Conservation (phyloP, 2,797 vertebrate genomes). For the Distichodus sexfasciatus region DNA sequence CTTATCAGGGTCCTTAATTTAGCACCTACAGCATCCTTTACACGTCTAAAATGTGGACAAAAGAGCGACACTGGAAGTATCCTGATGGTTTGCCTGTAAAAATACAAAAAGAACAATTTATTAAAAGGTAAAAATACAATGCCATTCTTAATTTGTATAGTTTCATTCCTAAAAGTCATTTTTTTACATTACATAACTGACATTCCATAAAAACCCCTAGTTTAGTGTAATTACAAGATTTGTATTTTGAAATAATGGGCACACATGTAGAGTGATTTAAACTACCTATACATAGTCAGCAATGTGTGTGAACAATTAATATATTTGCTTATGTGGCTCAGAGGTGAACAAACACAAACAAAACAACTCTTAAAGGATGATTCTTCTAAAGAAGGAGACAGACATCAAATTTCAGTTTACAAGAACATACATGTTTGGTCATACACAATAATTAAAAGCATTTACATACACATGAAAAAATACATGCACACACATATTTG, state of each 20-base stretch:
- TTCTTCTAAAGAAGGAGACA: not conserved
- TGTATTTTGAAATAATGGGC: not conserved
- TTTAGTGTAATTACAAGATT: too few relatives aligned
- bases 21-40: constrained; percentile 21
- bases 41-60: constrained; percentile 2
- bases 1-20: constrained; percentile 14
- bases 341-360: too few relatives aligned
- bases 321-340: not conserved
- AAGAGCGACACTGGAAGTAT: not conserved
- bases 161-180: too few relatives aligned
- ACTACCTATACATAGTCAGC: not conserved
- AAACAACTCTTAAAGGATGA: not conserved
- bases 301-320: not conserved
- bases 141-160: too few relatives aligned
- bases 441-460: too few relatives aligned
- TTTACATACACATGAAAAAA: not conserved
- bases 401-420: not conserved
- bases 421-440: too few relatives aligned
- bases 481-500: not conserved
- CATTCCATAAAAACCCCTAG: too few relatives aligned
- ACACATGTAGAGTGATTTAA: not conserved
- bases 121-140: not conserved
- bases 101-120: not conserved
- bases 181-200: too few relatives aligned
- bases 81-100: constrained; percentile 4